Percentiles rank a stretch among this genome's conserved stretches.
These are phyloP conservation scores for Sebastes diaconus DNA, from an alignment of 2,797 vertebrate genomes.

Conservation along the genomic window DNA sequence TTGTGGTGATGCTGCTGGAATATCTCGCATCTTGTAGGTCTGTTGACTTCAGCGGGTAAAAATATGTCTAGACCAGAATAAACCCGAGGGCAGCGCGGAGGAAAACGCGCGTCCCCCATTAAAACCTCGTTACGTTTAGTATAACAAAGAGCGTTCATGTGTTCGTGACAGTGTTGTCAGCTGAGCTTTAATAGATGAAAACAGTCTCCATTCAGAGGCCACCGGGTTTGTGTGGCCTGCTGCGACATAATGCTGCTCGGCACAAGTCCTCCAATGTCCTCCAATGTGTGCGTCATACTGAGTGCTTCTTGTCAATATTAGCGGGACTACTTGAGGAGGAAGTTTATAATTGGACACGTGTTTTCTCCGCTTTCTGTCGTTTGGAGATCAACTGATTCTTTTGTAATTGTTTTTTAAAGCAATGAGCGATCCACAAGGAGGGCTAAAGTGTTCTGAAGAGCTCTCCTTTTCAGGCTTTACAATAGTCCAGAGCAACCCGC, in stretches of 20 bases:
- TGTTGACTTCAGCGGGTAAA: conserved; percentile 38
- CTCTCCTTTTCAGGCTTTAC: conserved; percentile 70
- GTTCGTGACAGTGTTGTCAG: conserved; percentile 72
- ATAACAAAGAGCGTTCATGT: conserved; percentile 58
- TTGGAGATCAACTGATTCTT: conserved; percentile 70
- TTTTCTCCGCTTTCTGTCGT: conserved; percentile 59
- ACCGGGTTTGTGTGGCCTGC: conserved; percentile 39
- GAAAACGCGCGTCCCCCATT: neutral
- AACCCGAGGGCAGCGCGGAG: neutral
- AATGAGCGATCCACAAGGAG: conserved; percentile 69
- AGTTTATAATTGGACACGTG: conserved; percentile 81
- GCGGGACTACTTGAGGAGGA: conserved; percentile 70
- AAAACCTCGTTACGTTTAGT: conserved; percentile 12
- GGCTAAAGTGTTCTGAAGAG: conserved; percentile 73
- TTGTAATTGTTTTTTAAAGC: conserved; percentile 75
- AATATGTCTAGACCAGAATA: conserved; percentile 19
- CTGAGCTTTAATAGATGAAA: conserved; percentile 56
- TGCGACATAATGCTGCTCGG: conserved; percentile 41
- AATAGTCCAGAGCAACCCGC: conserved; percentile 65
- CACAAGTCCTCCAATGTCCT: conserved; percentile 32
- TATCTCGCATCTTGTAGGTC: conserved; percentile 18
- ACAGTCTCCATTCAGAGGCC: conserved; percentile 61
- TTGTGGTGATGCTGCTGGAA: conserved; percentile 39
- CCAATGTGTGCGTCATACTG: conserved; percentile 34
- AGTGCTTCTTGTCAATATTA: conserved; percentile 76